Percentiles rank a stretch among this genome's conserved stretches.
These are phyloP conservation scores for Paracentrotus lividus DNA, from an alignment of 53 echinoderm and acorn worm species.

Conservation along the genomic window DNA sequence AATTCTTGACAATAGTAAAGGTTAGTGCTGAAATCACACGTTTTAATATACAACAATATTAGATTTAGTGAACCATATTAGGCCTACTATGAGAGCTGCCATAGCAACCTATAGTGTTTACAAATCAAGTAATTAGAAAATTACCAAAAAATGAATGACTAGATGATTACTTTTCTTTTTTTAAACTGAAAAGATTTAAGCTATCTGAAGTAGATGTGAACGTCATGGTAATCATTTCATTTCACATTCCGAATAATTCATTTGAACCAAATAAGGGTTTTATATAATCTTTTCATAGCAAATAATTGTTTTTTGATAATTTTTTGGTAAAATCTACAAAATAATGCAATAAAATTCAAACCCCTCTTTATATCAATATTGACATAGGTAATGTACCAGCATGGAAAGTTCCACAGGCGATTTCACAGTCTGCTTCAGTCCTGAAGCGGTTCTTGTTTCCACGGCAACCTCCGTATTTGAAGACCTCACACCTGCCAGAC, in stretches of 20 bases:
- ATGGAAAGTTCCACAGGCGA: conserved; percentile 78
- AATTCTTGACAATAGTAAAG: too few species aligned
- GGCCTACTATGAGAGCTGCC: too few species aligned
- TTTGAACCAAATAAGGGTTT: too few species aligned
- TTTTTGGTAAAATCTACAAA: background rate
- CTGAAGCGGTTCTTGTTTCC: conserved; percentile 95
- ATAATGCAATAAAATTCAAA: too few species aligned
- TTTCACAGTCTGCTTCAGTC: conserved; percentile 79
- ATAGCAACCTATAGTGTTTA: background rate
- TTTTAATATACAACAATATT: too few species aligned
- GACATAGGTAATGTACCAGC: conserved; percentile 58
- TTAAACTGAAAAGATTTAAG: background rate
- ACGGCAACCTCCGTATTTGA: conserved; percentile 92
- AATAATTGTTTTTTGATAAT: background rate
- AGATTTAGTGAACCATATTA: too few species aligned
- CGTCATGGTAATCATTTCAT: background rate
- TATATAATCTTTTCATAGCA: too few species aligned
- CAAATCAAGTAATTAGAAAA: background rate
- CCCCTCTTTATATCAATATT: background rate
- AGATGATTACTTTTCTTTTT: background rate
- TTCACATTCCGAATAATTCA: too few species aligned
- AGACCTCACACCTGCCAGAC: conserved; percentile 80
- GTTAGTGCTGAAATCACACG: too few species aligned
- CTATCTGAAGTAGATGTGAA: conserved; percentile 12
- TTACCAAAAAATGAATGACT: background rate